phyloP scores from a whole-genome alignment of 2,888 invertebrate genomes.

The Melikaiella ostensackeni region DNA sequence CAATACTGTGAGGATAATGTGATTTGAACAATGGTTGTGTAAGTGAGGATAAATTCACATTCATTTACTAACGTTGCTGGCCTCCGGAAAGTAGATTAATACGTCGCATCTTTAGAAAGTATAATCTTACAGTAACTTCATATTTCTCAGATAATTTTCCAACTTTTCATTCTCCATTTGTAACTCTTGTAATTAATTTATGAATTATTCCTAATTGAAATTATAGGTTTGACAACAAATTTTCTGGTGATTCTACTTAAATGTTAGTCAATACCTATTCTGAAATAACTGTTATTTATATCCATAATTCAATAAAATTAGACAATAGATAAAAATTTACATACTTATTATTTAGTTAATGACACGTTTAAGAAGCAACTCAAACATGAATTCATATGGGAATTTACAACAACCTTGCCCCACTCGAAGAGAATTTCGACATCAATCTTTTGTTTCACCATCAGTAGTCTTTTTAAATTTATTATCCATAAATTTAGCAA shows the following conservation, averaged over 20 bases:
- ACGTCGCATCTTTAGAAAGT: slow-evolving; percentile 7
- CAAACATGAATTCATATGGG: not conserved
- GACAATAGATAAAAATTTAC: not conserved
- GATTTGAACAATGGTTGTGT: slow-evolving; percentile 30
- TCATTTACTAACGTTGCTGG: slow-evolving; percentile 29
- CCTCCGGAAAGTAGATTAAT: slow-evolving; percentile 32
- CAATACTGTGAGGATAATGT: slow-evolving; percentile 34
- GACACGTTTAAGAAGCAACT: not conserved
- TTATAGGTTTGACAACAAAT: not conserved
- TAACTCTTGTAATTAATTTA: not conserved
- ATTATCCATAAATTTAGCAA: not conserved
- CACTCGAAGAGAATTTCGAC: not conserved
- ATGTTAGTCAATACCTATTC: too few species aligned
- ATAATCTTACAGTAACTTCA: not conserved
- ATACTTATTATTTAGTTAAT: not conserved
- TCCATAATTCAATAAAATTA: not conserved
- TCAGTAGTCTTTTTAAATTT: not conserved
- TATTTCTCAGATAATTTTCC: not conserved
- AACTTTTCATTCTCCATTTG: too few species aligned
- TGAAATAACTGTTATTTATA: not conserved
- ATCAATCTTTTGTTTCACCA: not conserved
- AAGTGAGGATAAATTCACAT: slow-evolving; percentile 17
- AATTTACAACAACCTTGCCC: not conserved
- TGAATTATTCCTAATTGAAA: too few species aligned
- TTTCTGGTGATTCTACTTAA: not conserved